A percentile compares a stretch with the other conserved stretches of the same genome.
Conservation (phyloP, 2,888 invertebrate genomes). For the Lochmaea capreae region DNA sequence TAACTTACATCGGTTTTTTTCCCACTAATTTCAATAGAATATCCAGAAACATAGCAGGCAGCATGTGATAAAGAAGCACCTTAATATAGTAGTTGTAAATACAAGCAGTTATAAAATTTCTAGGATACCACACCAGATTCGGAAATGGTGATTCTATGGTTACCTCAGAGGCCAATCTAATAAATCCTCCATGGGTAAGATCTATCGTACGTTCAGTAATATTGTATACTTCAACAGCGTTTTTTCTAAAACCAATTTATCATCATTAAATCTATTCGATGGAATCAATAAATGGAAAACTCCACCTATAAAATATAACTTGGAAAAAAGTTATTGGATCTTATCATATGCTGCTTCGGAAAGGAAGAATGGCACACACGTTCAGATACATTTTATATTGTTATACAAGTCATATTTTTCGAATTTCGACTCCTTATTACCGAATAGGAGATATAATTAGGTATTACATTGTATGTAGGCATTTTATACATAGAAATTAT, state of each 20-base stretch:
- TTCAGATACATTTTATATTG: no score
- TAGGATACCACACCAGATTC: constrained; percentile 76
- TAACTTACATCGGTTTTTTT: constrained; percentile 74
- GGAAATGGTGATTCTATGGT: constrained; percentile 74
- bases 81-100: constrained; percentile 72
- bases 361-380: no score
- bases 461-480: no score
- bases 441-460: no score
- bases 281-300: no score
- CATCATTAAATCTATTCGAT: no score
- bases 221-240: constrained; percentile 77
- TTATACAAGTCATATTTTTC: no score
- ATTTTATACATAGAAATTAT: no score
- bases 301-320: no score
- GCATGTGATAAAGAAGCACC: constrained; percentile 60
- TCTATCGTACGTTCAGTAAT: constrained; percentile 79
- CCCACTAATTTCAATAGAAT: constrained; percentile 73
- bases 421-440: no score
- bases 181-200: constrained; percentile 74
- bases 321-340: no score
- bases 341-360: no score
- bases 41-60: constrained; percentile 85
- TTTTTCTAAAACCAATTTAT: constrained; percentile 51
- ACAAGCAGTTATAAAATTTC: constrained; percentile 70
- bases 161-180: constrained; percentile 62